Percentiles rank a stretch among this genome's conserved stretches.
These are phyloP conservation scores for Leptarthrus brevirostris DNA, from an alignment of 2,888 invertebrate species.

Conservation along the genomic window DNA sequence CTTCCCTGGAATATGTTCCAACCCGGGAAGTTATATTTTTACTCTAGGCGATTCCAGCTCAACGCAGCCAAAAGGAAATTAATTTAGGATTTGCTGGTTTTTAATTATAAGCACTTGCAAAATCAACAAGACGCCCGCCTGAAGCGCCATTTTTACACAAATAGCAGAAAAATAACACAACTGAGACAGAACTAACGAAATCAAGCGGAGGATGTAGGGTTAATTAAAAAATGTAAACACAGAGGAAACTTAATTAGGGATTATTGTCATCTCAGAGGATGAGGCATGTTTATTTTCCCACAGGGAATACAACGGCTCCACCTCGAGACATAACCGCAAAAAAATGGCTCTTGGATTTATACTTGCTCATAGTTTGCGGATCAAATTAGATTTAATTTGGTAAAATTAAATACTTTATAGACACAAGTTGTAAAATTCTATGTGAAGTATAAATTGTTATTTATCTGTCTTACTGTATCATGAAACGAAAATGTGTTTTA, in stretches of 20 bases:
- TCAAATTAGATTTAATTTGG: no score
- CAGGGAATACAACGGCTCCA: background rate
- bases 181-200: background rate
- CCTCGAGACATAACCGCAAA: slow-evolving; percentile 5
- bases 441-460: no score
- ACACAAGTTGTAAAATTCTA: no score
- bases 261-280: slow-evolving; percentile 34
- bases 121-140: slow-evolving; percentile 36
- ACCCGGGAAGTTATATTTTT: slow-evolving; percentile 15
- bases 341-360: background rate
- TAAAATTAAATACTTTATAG: no score
- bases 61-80: background rate
- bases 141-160: slow-evolving; percentile 21
- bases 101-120: slow-evolving; percentile 39
- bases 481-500: no score
- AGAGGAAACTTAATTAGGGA: slow-evolving; percentile 38
- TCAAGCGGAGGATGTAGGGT: slow-evolving; percentile 7
- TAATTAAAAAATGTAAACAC: slow-evolving; percentile 38
- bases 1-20: background rate
- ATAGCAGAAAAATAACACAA: slow-evolving; percentile 9
- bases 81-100: slow-evolving; percentile 36
- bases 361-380: background rate
- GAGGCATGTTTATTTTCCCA: slow-evolving; percentile 20
- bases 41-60: background rate
- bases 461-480: no score